phyloP scores from a whole-genome alignment of 2,888 invertebrate species.

The Nephrotoma flavescens region DNA sequence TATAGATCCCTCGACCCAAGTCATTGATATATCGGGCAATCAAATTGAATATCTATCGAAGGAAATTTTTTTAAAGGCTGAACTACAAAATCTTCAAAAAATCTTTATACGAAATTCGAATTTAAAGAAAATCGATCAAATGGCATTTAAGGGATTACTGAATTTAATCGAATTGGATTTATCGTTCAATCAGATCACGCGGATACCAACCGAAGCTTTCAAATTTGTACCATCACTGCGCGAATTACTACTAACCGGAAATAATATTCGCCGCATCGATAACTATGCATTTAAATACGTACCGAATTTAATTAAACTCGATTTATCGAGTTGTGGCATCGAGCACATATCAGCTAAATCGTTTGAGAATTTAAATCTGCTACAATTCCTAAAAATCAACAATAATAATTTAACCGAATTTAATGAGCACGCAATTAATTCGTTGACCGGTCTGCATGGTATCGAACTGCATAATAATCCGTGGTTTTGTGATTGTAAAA shows the following conservation, averaged over 20 bases:
- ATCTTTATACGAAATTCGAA: conserved; percentile 62
- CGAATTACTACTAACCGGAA: conserved; percentile 55
- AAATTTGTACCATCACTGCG: conserved; percentile 60
- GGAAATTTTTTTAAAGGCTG: conserved; percentile 58
- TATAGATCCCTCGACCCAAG: conserved; percentile 70
- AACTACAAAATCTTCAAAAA: conserved; percentile 64
- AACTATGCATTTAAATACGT: conserved; percentile 52
- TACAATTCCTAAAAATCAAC: conserved; percentile 61
- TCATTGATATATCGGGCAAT: conserved; percentile 67
- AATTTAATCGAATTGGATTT: conserved; percentile 73
- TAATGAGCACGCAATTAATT: conserved; percentile 48
- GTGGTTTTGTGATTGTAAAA: conserved; percentile 66
- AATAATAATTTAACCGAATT: conserved; percentile 55
- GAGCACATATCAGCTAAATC: conserved; percentile 52
- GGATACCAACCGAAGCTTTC: conserved; percentile 59
- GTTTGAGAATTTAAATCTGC: conserved; percentile 52
- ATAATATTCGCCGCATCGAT: conserved; percentile 59
- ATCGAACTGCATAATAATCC: conserved; percentile 65
- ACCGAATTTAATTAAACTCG: conserved; percentile 57
- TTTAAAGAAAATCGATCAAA: conserved; percentile 61
- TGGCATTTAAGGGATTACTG: conserved; percentile 62
- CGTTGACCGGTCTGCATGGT: conserved; percentile 49
- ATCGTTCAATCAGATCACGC: conserved; percentile 57
- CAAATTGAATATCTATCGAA: conserved; percentile 60
- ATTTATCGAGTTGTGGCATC: conserved; percentile 59